Base-by-base conservation (phyloP, 2,888 invertebrate genomes). In the Pycnomerus fuliginosus region DNA sequence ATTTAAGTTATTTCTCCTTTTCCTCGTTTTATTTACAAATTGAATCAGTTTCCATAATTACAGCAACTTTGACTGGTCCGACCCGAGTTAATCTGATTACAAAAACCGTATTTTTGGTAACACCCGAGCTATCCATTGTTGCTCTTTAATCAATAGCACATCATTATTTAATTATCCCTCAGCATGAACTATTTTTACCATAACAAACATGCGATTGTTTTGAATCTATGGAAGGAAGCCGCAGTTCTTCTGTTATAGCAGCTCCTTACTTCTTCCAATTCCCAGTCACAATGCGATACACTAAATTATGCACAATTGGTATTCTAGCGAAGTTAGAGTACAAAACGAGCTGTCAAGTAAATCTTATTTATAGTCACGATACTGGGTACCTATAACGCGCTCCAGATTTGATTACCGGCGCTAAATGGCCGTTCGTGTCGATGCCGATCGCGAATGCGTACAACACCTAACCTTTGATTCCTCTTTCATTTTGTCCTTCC, bases 361-460 rank as follows among this genome's bases (percentile, higher is more conserved):
- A 59, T 59, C 57, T 60, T 61, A 62, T 61, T 60, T 61, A 62
- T 62, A 53, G 60, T 58, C 62, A 59, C 61, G 60, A 56, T 56
- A 60, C 48, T 53, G 48, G 46, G 48, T 48, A 53, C 53, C 53
- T 53, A 53, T 51, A 54, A 52, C 52, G 49, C 53, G 55, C 48
- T 55, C 49, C 55, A 56, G 60, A 61, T 61, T 61, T 61, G 60
- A 59, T 59, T 60, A 55, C 55, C 50, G 46, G 49, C 52, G 53
- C 50, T 59, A 58, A 56, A 60, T 58, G 56, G 53, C 45, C 51
- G 47, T 54, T 58, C 57, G 55, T 53, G 53, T 43, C 42, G 39
- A 39, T 43, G 43, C 35, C 42, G 42, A 43, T 47, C 43, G 43
- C 35, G 43, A 44, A 48, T 48, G 48, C 44, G 40, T 48, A 48